These are phyloP conservation scores for Pteropus alecto DNA, from an alignment of 2,113 vertebrate species.

Conservation along the genomic window DNA sequence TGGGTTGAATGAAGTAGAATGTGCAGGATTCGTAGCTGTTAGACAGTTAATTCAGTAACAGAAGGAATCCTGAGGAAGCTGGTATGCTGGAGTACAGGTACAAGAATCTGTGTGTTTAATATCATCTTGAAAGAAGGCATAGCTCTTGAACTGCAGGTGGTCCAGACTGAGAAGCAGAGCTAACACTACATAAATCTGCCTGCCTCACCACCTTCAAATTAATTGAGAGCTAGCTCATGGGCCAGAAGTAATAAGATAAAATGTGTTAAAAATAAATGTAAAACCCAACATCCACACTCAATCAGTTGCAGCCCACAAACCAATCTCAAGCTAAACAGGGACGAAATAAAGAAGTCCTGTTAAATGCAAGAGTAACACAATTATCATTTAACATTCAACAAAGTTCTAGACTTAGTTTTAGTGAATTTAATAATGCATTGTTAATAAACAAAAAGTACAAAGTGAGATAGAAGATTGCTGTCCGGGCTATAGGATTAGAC, in stretches of 20 bases:
- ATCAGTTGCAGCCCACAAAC: background rate
- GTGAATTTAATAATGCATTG: background rate
- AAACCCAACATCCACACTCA: background rate
- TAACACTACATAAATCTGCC: background rate
- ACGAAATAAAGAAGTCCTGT: background rate
- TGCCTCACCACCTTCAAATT: background rate
- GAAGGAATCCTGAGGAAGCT: background rate
- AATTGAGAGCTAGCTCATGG: background rate
- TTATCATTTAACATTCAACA: background rate
- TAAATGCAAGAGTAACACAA: background rate
- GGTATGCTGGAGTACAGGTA: background rate
- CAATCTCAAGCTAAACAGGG: background rate
- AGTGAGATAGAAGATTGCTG: background rate
- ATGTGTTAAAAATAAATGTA: background rate
- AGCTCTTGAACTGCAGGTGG: background rate
- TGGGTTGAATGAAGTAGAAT: background rate
- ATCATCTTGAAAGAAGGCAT: background rate
- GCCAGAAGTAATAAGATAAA: background rate
- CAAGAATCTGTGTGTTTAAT: background rate
- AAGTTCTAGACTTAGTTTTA: background rate
- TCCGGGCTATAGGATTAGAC: background rate
- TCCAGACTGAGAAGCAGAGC: background rate
- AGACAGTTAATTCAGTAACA: constrained; percentile 6
- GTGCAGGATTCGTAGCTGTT: background rate
- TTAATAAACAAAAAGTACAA: background rate